Base-by-base conservation (phyloP, 2,888 invertebrate genomes). In the Athalia cordata region DNA sequence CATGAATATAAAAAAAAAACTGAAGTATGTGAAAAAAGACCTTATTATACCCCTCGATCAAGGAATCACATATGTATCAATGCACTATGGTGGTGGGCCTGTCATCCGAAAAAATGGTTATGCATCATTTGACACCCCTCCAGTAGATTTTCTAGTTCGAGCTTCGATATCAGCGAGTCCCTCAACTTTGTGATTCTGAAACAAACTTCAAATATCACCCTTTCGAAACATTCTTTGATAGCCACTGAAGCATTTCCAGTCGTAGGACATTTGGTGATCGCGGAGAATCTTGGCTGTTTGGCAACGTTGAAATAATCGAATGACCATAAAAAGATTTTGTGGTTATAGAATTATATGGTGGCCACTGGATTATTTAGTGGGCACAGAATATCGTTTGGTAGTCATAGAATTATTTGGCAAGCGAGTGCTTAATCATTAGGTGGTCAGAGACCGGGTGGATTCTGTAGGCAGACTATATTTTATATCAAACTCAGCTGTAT, bases 41-140 rank as follows among this genome's bases (percentile, higher is more conserved):
- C n/a, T 55, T 4, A 9, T 11, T 1, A 2, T 29, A 29, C 29
- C 29, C 29, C 29, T 29, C 29, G 29, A 29, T 29, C 29, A 29
- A 0, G 29, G 29, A 29, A 29, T 29, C 29, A 29, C 29, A 29
- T 29, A n/a, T n/a, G n/a, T n/a, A 29, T 29, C 29, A 29, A 29
- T 74, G 57, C 64, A 72, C 62, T 43, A 52, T 77, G 78, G 77
- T 29, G 29, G 80, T 78, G 70, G 67, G 77, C 80, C 79, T 80
- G 77, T 81, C 79, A 77, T 80, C 72, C 68, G 68, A 72, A 68
- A 62, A 77, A 75, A 81, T 79, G 77, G 83, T 83, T 80, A 83
- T 82, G 81, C 79, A 77, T 82, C 83, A 82, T 83, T 83, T 83
- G 82, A 80, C 82, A 83, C 82, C 82, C 82, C 79, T 50, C 77